Conservation (phyloP, 2,888 invertebrate genomes). For the Meiosimyza decipiens region DNA sequence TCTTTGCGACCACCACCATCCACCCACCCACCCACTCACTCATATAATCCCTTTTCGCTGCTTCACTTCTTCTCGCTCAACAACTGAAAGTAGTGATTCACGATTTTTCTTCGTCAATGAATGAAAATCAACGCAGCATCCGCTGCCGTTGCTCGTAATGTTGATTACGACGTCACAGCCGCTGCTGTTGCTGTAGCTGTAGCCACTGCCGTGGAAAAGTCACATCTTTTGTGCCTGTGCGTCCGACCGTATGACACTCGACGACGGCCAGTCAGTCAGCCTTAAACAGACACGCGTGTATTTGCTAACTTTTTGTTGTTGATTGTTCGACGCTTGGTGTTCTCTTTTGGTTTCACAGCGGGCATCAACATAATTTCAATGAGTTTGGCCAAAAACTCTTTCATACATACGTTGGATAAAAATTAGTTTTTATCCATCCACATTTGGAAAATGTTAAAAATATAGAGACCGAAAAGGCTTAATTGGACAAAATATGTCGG, state of each 20-base stretch:
- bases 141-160: background rate
- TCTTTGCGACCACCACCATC: background rate
- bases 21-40: background rate
- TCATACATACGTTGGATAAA: too few relatives aligned
- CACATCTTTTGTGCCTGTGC: slow-evolving; percentile 25
- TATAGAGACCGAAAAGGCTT: too few relatives aligned
- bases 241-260: slow-evolving; percentile 4
- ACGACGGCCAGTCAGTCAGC: background rate
- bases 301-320: slow-evolving; percentile 11
- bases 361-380: too few relatives aligned
- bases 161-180: background rate
- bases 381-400: too few relatives aligned
- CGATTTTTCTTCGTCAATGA: background rate
- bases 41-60: background rate
- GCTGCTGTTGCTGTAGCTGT: background rate
- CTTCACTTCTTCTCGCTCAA: background rate
- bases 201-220: slow-evolving; percentile 52
- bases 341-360: background rate
- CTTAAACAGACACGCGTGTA: background rate
- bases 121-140: background rate
- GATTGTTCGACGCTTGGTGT: slow-evolving; percentile 4
- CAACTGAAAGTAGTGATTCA: slow-evolving; percentile 16
- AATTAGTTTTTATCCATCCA: too few relatives aligned
- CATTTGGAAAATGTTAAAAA: too few relatives aligned
- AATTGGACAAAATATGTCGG: too few relatives aligned